Evolutionary conservation across 2,113 vertebrate genomes (phyloP).

Genomic region (Crotalus viridis): DNA sequence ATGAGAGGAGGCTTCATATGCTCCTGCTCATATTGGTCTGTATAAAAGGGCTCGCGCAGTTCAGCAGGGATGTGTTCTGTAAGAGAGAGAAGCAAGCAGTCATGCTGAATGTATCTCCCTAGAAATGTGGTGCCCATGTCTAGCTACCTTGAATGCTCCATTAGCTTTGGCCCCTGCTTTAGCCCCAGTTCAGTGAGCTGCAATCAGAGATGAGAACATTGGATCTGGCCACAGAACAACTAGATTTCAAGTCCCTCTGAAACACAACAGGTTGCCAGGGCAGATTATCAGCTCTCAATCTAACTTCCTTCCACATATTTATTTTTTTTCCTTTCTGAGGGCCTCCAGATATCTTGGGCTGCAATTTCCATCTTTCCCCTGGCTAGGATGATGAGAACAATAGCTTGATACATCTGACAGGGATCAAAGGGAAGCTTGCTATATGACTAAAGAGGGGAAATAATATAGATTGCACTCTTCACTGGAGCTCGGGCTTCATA

Average conservation of each 20-base stretch:
- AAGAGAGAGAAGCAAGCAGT: not conserved
- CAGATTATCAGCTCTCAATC: not conserved
- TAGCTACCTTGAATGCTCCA: not conserved
- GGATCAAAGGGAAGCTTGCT: not conserved
- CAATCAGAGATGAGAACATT: no score
- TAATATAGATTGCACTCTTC: not conserved
- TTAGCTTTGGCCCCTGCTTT: not conserved
- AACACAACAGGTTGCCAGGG: not conserved
- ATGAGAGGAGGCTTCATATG: slow-evolving; percentile 90
- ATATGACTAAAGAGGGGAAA: not conserved
- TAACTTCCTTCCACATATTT: not conserved
- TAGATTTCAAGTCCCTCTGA: not conserved
- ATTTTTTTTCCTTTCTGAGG: not conserved
- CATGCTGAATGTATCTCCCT: not conserved
- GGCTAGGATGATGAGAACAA: not conserved
- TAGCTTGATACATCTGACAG: not conserved
- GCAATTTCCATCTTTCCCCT: not conserved
- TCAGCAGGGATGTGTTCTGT: slow-evolving; percentile 85
- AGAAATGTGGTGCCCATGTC: not conserved
- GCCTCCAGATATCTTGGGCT: not conserved
- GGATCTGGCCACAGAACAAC: not conserved
- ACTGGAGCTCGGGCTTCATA: not conserved
- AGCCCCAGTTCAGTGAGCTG: not conserved
- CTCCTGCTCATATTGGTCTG: slow-evolving; percentile 92
- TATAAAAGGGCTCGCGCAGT: slow-evolving; percentile 88